These are phyloP conservation scores for Hirtodrosophila confusa DNA, from an alignment of 2,888 invertebrate species.

Conservation along the genomic window DNA sequence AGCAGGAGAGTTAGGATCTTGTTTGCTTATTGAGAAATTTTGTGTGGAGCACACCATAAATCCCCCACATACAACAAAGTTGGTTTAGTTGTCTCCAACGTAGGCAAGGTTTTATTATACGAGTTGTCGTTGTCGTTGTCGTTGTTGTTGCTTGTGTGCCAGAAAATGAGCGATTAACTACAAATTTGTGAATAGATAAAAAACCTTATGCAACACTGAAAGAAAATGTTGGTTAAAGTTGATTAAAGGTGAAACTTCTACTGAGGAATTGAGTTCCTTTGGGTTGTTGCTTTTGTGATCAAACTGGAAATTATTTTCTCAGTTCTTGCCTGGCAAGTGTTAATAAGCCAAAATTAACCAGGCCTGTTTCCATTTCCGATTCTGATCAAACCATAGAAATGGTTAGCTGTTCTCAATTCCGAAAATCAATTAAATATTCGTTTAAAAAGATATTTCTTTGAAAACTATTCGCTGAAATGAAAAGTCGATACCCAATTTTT, in stretches of 20 bases:
- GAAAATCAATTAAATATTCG: too few species aligned
- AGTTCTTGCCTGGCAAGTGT: too few species aligned
- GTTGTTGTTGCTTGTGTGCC: slow-evolving; percentile 31
- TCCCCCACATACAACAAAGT: slow-evolving; percentile 47
- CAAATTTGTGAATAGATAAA: slow-evolving; percentile 49
- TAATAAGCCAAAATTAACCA: too few species aligned
- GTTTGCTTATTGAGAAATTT: slow-evolving; percentile 74
- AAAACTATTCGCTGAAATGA: too few species aligned
- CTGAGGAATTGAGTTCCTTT: not conserved
- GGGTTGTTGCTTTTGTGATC: too few species aligned
- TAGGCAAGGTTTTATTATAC: slow-evolving; percentile 39
- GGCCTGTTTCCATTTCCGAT: too few species aligned
- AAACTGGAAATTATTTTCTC: too few species aligned
- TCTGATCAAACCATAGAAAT: too few species aligned
- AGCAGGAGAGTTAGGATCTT: slow-evolving; percentile 37
- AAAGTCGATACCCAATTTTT: too few species aligned
- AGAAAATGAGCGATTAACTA: slow-evolving; percentile 68
- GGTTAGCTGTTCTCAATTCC: too few species aligned
- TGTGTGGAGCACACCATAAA: slow-evolving; percentile 46
- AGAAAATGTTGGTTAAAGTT: slow-evolving; percentile 24
- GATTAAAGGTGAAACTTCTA: too few species aligned
- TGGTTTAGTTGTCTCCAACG: slow-evolving; percentile 56
- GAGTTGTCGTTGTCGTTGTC: slow-evolving; percentile 23
- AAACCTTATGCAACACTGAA: slow-evolving; percentile 41
- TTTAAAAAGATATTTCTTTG: too few species aligned